A percentile compares a stretch with the other conserved stretches of the same genome.
These are phyloP conservation scores for Drosophila longiperda DNA, from an alignment of 2,888 invertebrate genomes.

Conservation along the genomic window DNA sequence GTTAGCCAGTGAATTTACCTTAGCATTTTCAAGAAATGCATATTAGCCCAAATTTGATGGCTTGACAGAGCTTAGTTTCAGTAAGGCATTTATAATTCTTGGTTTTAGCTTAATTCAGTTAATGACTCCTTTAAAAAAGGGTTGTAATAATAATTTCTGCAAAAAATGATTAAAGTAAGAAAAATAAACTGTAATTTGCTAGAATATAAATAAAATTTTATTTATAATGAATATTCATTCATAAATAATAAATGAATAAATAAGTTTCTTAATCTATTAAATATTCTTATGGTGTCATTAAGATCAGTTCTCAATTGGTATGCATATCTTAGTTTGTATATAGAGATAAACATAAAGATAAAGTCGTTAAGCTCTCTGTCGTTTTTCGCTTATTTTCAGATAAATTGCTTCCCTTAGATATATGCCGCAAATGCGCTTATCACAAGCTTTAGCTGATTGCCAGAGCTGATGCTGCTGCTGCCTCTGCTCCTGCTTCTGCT, in stretches of 20 bases:
- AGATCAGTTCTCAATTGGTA: neutral
- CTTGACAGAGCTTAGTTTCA: constrained; percentile 8
- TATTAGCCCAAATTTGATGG: constrained; percentile 39
- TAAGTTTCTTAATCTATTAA: neutral
- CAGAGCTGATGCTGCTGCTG: constrained; percentile 9
- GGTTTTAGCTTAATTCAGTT: constrained; percentile 1
- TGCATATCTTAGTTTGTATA: constrained; percentile 9
- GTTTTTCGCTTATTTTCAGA: constrained; percentile 7
- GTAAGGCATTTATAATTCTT: constrained; percentile 16
- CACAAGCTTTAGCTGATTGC: constrained; percentile 54
- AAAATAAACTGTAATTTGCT: neutral
- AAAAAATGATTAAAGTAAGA: neutral
- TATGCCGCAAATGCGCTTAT: constrained; percentile 56
- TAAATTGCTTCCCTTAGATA: constrained; percentile 15
- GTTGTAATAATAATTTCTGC: neutral
- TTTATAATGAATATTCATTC: neutral
- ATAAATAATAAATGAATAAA: neutral
- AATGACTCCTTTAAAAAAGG: neutral
- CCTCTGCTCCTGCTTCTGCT: too few relatives aligned
- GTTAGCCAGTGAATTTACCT: constrained; percentile 36
- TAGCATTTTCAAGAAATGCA: constrained; percentile 45
- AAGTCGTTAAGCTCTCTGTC: constrained; percentile 6
- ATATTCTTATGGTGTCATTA: neutral
- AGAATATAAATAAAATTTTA: neutral
- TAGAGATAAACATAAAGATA: neutral